Conservation (phyloP, 1,140 invertebrate genomes). For the Macrobrachium nipponense region DNA sequence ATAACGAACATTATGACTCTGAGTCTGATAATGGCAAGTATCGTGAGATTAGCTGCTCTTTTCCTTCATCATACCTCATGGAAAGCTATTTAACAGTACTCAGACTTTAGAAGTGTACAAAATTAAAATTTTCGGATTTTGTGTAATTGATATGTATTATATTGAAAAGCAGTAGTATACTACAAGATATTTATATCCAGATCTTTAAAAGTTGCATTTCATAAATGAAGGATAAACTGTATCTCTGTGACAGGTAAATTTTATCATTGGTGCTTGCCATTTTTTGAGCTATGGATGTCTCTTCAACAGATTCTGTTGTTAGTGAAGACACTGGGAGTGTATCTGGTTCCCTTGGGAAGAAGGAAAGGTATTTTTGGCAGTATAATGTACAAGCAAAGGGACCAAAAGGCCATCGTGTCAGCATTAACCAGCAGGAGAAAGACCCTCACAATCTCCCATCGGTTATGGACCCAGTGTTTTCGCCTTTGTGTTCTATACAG, state of each 20-base stretch:
- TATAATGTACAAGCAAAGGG: constrained; percentile 99
- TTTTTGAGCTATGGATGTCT: constrained; percentile 66
- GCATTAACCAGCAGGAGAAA: constrained; percentile 83
- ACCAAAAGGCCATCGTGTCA: constrained; percentile 90
- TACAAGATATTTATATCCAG: background rate
- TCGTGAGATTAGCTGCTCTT: too few relatives aligned
- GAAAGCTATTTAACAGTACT: too few relatives aligned
- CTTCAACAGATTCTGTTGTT: constrained; percentile 78
- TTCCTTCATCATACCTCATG: too few relatives aligned
- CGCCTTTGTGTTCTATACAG: constrained; percentile 86
- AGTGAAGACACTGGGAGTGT: constrained; percentile 72
- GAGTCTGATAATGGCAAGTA: constrained; percentile 65
- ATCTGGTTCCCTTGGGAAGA: constrained; percentile 71
- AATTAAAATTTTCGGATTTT: too few relatives aligned
- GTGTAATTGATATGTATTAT: too few relatives aligned
- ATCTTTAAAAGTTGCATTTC: background rate
- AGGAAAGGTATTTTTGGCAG: constrained; percentile 96
- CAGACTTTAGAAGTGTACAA: too few relatives aligned
- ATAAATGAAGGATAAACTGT: background rate
- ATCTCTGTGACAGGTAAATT: background rate
- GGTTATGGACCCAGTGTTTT: constrained; percentile 93
- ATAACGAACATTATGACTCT: constrained; percentile 77
- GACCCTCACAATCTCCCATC: constrained; percentile 94
- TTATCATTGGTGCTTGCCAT: constrained; percentile 54
- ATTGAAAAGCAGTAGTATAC: background rate